phyloP scores from a whole-genome alignment of 2,888 invertebrate genomes.

The Polydrusus tereticollis region DNA sequence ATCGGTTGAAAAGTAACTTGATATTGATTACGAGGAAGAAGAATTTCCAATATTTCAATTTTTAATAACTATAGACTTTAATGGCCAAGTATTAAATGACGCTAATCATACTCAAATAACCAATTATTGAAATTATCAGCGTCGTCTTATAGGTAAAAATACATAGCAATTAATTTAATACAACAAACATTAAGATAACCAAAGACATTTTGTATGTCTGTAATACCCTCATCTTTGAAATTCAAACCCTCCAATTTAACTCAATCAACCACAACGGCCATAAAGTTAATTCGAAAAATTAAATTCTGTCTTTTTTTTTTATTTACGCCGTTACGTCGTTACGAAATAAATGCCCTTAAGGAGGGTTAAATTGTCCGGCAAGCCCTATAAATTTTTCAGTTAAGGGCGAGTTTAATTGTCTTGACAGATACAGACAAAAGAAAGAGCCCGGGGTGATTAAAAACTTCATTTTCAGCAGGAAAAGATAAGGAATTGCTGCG shows the following conservation, averaged over 20 bases:
- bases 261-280: neutral
- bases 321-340: conserved; percentile 10
- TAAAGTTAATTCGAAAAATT: conserved; percentile 9
- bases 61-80: conserved; percentile 6
- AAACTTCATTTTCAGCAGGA: conserved; percentile 24
- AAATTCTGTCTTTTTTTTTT: neutral
- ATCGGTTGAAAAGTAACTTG: conserved; percentile 5
- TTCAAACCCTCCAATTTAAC: neutral
- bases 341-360: conserved; percentile 21
- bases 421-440: conserved; percentile 29
- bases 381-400: conserved; percentile 27
- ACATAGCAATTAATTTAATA: no score
- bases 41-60: conserved; percentile 8
- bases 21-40: neutral
- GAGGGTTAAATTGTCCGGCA: conserved; percentile 10
- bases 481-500: conserved; percentile 16
- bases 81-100: neutral
- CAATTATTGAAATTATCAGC: neutral
- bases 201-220: no score
- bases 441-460: conserved; percentile 8
- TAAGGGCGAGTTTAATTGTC: conserved; percentile 20
- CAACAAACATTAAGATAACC: no score
- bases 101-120: neutral
- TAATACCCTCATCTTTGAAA: no score
- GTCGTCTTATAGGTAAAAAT: no score